phyloP scores from a whole-genome alignment of 1,140 invertebrate genomes.

The Macrotrachela quadricornifera region DNA sequence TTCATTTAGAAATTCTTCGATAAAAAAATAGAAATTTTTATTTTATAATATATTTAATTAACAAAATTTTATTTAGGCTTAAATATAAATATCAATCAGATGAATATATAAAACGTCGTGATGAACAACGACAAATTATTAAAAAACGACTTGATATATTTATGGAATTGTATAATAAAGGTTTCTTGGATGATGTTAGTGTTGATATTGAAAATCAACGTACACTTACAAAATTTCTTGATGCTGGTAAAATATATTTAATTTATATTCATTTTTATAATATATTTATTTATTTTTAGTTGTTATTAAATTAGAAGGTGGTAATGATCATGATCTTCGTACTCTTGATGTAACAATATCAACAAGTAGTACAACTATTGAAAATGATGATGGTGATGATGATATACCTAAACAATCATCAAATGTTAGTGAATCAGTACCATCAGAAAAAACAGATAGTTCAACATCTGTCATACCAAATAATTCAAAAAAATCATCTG shows the following conservation, averaged over 20 bases:
- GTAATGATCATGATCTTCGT: constrained; percentile 66
- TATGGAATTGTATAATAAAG: constrained; percentile 52
- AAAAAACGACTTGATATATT: constrained; percentile 75
- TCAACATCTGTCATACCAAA: background rate
- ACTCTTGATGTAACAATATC: background rate
- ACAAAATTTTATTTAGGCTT: background rate
- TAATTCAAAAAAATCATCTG: background rate
- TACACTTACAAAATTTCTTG: constrained; percentile 60
- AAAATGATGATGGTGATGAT: background rate
- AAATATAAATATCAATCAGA: constrained; percentile 10
- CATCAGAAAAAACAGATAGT: background rate
- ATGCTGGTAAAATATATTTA: constrained; percentile 37
- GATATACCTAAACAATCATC: background rate
- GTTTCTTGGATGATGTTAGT: constrained; percentile 49
- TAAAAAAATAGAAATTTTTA: background rate
- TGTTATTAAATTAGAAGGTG: constrained; percentile 87
- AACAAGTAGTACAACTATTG: background rate
- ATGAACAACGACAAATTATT: constrained; percentile 57
- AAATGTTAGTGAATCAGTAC: background rate
- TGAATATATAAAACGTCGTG: constrained; percentile 47
- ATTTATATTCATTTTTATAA: too few relatives aligned
- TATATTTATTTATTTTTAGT: too few relatives aligned
- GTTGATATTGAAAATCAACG: constrained; percentile 72
- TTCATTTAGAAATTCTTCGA: background rate
- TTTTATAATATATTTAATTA: background rate